phyloP scores from a whole-genome alignment of 2,888 invertebrate genomes.

The Perithous albicinctus region DNA sequence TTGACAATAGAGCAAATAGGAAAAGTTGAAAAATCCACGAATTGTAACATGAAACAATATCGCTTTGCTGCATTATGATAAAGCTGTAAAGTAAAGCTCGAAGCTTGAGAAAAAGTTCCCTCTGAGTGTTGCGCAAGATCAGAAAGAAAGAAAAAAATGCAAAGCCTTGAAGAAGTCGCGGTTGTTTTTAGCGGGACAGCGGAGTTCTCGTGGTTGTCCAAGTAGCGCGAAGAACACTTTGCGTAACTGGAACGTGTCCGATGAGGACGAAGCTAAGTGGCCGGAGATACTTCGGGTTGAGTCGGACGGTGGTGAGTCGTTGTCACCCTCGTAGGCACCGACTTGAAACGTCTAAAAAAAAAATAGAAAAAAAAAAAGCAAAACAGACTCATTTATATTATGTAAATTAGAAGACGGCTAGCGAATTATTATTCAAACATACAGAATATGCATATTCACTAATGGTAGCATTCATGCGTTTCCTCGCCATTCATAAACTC shows the following conservation, averaged over 20 bases:
- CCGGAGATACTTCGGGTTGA: constrained; percentile 79
- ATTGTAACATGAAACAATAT: not conserved
- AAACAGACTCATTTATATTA: constrained; percentile 5
- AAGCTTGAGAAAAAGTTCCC: constrained; percentile 7
- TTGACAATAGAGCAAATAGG: too few species aligned
- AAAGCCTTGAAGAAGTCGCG: constrained; percentile 30
- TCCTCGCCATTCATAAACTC: constrained; percentile 24
- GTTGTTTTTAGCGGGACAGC: constrained; percentile 61
- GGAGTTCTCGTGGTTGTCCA: constrained; percentile 49
- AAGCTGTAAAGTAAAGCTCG: constrained; percentile 8
- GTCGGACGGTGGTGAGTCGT: constrained; percentile 83
- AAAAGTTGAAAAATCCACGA: not conserved
- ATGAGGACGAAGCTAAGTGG: constrained; percentile 78
- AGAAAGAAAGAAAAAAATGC: not conserved
- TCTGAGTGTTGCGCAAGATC: not conserved
- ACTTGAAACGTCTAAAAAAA: not conserved
- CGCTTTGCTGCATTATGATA: constrained; percentile 21
- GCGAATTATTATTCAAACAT: constrained; percentile 17
- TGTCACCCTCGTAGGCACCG: constrained; percentile 45
- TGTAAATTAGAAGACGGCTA: constrained; percentile 11
- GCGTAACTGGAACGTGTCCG: constrained; percentile 68
- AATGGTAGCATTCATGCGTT: constrained; percentile 21
- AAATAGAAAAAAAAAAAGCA: not conserved
- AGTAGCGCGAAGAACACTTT: constrained; percentile 47
- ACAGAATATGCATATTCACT: constrained; percentile 14